Conservation (phyloP, 2,888 invertebrate genomes). For the Phyllotreta striolata region DNA sequence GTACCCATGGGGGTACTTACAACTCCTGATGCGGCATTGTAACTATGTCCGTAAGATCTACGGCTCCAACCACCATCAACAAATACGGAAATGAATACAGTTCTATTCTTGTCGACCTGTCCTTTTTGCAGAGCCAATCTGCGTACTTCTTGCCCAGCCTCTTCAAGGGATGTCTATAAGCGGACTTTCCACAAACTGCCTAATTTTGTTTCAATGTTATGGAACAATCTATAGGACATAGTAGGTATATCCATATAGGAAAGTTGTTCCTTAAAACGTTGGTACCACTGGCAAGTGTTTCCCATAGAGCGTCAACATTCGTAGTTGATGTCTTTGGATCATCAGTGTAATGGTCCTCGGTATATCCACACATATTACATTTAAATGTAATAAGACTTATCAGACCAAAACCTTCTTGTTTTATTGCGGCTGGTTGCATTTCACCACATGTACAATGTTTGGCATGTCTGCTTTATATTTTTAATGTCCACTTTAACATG, state of each 20-base stretch:
- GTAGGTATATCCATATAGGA: conserved; percentile 31
- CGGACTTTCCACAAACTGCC: conserved; percentile 24
- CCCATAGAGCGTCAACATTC: conserved; percentile 26
- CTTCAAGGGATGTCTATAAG: conserved; percentile 24
- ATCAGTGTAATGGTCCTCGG: conserved; percentile 4
- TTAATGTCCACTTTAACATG: conserved; percentile 21
- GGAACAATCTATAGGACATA: conserved; percentile 23
- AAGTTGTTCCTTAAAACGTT: too few relatives aligned
- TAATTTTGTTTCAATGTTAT: conserved; percentile 14
- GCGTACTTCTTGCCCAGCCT: conserved; percentile 33
- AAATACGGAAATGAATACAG: conserved; percentile 35
- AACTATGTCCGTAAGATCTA: conserved; percentile 35
- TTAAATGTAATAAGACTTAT: conserved; percentile 2
- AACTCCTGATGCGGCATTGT: conserved; percentile 34
- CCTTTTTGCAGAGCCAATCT: conserved; percentile 24
- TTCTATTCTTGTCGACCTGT: conserved; percentile 32
- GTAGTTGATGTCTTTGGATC: not conserved
- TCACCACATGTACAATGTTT: conserved; percentile 27
- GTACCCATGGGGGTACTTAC: conserved; percentile 5
- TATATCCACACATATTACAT: conserved; percentile 16
- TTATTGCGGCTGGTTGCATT: conserved; percentile 6
- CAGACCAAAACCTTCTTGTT: not conserved
- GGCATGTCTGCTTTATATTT: conserved; percentile 24
- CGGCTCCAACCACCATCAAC: too few relatives aligned
- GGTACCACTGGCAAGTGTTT: conserved; percentile 27